Evolutionary conservation across 2,888 invertebrate species (phyloP).

Genomic region (Nematopogon swammerdamellus): DNA sequence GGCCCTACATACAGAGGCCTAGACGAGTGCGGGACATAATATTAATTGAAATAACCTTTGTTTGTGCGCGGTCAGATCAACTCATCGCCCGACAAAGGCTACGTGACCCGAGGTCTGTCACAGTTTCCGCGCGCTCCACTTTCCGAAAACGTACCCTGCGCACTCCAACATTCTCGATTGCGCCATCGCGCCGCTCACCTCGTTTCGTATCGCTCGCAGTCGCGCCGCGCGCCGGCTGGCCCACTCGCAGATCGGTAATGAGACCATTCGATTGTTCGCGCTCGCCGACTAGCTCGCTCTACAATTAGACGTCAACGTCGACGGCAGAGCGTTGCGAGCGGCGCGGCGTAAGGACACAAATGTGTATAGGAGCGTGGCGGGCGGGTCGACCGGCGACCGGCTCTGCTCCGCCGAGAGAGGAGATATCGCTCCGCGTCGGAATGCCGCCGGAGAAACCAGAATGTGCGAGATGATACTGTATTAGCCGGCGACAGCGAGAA

Average conservation of each 20-base stretch:
- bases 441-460: neutral
- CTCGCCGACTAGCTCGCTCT: neutral
- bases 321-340: neutral
- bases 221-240: neutral
- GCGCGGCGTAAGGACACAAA: conserved; percentile 6
- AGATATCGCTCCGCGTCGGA: neutral
- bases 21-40: too few species aligned
- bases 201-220: neutral
- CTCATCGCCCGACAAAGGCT: conserved; percentile 19
- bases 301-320: neutral
- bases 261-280: neutral
- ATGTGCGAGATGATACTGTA: too few species aligned
- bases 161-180: neutral
- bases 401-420: neutral
- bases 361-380: conserved; percentile 15
- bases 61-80: too few species aligned
- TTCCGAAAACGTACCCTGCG: conserved; percentile 18
- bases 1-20: too few species aligned
- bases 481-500: neutral
- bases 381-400: conserved; percentile 7
- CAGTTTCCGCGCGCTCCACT: conserved; percentile 32
- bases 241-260: neutral
- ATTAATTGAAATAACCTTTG: too few species aligned
- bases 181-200: neutral
- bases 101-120: conserved; percentile 32